phyloP scores from a whole-genome alignment of 2,113 vertebrate genomes.

The Pterophyllum scalare region DNA sequence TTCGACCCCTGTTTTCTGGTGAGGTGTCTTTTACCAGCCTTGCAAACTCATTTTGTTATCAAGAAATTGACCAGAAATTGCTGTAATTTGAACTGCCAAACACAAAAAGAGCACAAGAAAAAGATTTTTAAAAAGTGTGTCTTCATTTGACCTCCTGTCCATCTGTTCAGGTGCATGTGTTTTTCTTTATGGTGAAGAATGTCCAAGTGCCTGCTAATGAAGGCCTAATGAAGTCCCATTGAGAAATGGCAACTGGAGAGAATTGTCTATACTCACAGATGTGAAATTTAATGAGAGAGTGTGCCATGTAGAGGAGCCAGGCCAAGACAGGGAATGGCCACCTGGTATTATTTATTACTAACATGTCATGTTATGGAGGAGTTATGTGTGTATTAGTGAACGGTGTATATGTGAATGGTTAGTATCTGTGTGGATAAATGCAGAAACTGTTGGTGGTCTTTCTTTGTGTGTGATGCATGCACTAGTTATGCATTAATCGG shows the following conservation, averaged over 20 bases:
- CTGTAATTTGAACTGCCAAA: background rate
- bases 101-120: background rate
- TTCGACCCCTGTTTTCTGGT: slow-evolving; percentile 48
- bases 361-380: background rate
- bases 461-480: background rate
- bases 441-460: background rate
- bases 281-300: slow-evolving; percentile 71
- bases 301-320: slow-evolving; percentile 37
- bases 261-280: slow-evolving; percentile 65
- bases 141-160: slow-evolving; percentile 14
- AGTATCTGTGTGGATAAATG: background rate
- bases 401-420: slow-evolving; percentile 1
- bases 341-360: slow-evolving; percentile 32
- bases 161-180: background rate
- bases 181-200: slow-evolving; percentile 13
- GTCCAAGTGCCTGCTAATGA: slow-evolving; percentile 65
- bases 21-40: background rate
- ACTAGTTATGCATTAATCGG: background rate
- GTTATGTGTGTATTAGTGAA: slow-evolving; percentile 28
- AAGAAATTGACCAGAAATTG: slow-evolving; percentile 9
- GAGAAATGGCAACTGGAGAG: slow-evolving; percentile 57
- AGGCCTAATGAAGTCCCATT: slow-evolving; percentile 65
- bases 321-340: slow-evolving; percentile 44
- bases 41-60: background rate
- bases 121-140: slow-evolving; percentile 9